Base-by-base conservation (phyloP, 2,888 invertebrate genomes). In the Tortricodes alternella region DNA sequence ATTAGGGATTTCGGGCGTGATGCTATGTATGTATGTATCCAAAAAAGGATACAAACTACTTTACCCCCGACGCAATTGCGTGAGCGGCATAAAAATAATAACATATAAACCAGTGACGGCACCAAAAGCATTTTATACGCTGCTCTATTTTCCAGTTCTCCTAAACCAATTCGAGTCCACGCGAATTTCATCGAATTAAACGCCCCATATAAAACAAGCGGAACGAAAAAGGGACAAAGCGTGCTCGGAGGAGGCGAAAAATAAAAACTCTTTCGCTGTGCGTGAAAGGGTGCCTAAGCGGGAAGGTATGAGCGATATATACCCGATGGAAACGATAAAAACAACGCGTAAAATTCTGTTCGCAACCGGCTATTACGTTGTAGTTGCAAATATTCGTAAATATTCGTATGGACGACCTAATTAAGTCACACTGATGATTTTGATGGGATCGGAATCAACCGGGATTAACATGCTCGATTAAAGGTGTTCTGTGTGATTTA, bases 101-200 rank as follows among this genome's bases (percentile, higher is more conserved):
- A 15, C 35, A 55, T 21, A 56, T 63, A 63, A 59, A 61, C 55
- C 53, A 66, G 61, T 60, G 60, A 66, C 57, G 63, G 62, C 50
- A 60, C 59, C 60, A 53, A 53, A 46, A 63, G 55, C 65, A 68
- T 74, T n/a, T 75, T 74, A 69, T 67, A 70, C 73, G 65, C 64
- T 64, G 65, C 69, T 71, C 67, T 73, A 76, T 74, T 73, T 78
- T 70, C 70, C 66, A 72, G 70, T 63, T 73, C 66, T 74, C 74
- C 74, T 73, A 78, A 81, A 83, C 74, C 82, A 79, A 82, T 82
- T 81, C 72, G 71, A 78, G 70, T 75, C 76, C 77, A 77, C 74
- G 70, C 78, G 82, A 83, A 79, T 85, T 83, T 83, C 78, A 85
- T 84, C 82, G 78, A 82, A 84, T 83, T 85, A 85, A 83, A 80